phyloP scores from a whole-genome alignment of 1,140 invertebrate species.

The Sycophaga agraensis region DNA sequence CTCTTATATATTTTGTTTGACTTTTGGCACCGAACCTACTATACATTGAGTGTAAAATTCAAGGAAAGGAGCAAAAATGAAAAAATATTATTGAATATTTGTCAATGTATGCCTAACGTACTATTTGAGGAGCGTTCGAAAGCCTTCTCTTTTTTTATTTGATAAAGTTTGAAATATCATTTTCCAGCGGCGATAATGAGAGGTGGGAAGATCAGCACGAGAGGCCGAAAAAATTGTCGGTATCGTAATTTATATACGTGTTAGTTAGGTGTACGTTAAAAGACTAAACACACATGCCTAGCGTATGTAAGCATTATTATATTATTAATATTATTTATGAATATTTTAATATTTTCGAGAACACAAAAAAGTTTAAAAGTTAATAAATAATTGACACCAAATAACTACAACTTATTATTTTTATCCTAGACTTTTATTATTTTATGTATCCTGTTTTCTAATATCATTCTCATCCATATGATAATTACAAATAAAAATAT shows the following conservation, averaged over 20 bases:
- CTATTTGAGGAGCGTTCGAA: constrained; percentile 16
- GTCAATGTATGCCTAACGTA: constrained; percentile 21
- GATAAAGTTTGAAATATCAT: background rate
- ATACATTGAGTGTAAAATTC: no score
- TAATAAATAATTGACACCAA: constrained; percentile 42
- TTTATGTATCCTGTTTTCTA: no score
- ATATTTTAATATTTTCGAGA: constrained; percentile 50
- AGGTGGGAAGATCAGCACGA: background rate
- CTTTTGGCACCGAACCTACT: no score
- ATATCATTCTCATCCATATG: no score
- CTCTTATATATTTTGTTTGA: no score
- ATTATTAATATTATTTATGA: constrained; percentile 49
- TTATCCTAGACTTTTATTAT: background rate
- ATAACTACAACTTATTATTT: constrained; percentile 32
- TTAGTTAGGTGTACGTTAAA: constrained; percentile 49
- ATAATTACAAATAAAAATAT: no score
- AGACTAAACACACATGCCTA: constrained; percentile 49
- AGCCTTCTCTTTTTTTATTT: constrained; percentile 25
- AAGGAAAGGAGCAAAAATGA: background rate
- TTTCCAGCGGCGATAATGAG: constrained; percentile 4
- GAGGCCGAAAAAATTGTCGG: constrained; percentile 21
- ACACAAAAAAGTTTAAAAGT: constrained; percentile 41
- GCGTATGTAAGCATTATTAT: constrained; percentile 41
- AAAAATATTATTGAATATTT: constrained; percentile 4
- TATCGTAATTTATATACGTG: constrained; percentile 32